Conservation (phyloP, 2,797 vertebrate genomes). For the Acestrorhynchus altus region DNA sequence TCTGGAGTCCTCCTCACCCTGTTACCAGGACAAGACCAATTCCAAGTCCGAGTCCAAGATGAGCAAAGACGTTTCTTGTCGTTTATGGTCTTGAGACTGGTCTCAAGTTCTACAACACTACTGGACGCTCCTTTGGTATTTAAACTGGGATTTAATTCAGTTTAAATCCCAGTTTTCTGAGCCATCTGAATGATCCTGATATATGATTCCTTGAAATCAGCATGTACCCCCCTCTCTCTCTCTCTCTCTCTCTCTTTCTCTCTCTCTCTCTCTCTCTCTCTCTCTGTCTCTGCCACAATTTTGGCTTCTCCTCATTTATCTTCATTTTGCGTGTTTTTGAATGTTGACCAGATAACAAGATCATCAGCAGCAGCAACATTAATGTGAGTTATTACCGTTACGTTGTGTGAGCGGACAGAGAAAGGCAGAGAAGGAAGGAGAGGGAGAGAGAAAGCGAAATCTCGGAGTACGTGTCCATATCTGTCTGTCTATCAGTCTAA, state of each 20-base stretch:
- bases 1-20: too few species aligned
- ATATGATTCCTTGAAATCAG: too few species aligned
- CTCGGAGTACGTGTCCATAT: not conserved
- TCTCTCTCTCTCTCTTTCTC: not conserved
- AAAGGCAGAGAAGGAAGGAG: not conserved
- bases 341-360: conserved; percentile 22
- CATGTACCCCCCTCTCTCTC: not conserved
- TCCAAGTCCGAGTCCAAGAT: too few species aligned
- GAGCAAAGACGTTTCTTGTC: too few species aligned
- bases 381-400: conserved; percentile 2
- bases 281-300: conserved; percentile 11
- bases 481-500: conserved; percentile 17
- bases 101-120: too few species aligned
- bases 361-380: conserved; percentile 23
- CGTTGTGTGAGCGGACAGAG: not conserved
- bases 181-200: too few species aligned
- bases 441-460: conserved; percentile 1
- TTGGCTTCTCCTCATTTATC: conserved; percentile 28
- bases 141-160: too few species aligned
- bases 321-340: conserved; percentile 27
- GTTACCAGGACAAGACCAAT: too few species aligned
- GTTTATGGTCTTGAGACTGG: too few species aligned
- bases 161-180: too few species aligned
- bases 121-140: too few species aligned
- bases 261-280: not conserved